Evolutionary conservation across 2,113 vertebrate genomes (phyloP).

Genomic region (Tragelaphus strepsiceros): DNA sequence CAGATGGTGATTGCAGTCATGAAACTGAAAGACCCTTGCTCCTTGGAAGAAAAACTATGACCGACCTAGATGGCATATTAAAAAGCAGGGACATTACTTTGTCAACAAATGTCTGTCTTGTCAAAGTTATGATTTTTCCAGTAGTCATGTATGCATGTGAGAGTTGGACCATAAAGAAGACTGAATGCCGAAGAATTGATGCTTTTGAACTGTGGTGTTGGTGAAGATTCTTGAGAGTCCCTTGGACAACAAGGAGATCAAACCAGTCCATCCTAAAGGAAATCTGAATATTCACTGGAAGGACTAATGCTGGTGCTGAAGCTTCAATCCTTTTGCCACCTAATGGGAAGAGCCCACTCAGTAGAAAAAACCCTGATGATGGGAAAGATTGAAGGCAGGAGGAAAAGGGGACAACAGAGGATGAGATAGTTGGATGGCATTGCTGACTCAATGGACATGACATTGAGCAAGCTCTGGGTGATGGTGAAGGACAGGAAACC

Average conservation of each 20-base stretch:
- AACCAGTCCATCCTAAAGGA: neutral
- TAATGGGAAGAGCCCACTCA: neutral
- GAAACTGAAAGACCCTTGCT: neutral
- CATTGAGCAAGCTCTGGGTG: neutral
- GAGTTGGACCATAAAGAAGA: neutral
- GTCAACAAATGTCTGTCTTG: neutral
- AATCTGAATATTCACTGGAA: neutral
- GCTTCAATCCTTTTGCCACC: neutral
- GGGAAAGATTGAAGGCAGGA: neutral
- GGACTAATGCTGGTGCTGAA: neutral
- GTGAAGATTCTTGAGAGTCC: neutral
- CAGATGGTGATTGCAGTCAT: neutral
- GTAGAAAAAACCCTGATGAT: neutral
- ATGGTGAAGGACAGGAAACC: neutral
- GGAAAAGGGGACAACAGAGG: neutral
- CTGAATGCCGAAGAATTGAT: neutral
- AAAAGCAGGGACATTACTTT: neutral
- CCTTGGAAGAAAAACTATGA: neutral
- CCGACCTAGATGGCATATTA: neutral
- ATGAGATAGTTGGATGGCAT: neutral
- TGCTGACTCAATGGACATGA: neutral
- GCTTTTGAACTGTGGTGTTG: neutral
- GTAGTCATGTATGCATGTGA: neutral
- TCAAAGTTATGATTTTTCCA: neutral
- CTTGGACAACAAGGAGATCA: neutral